Conservation (phyloP, 2,797 vertebrate species). For the Pangasius macronema region DNA sequence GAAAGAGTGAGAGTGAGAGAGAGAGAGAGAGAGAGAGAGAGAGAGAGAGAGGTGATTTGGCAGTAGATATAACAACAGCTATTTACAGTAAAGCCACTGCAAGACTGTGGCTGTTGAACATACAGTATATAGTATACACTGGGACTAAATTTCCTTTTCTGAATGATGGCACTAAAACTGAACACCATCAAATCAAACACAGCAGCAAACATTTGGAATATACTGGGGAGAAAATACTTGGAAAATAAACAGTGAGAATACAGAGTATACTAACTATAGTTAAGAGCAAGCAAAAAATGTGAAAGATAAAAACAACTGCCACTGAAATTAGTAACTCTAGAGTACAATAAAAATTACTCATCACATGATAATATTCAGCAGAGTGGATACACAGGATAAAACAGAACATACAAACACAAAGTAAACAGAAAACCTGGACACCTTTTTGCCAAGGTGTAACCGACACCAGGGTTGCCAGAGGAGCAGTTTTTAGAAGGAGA, state of each 20-base stretch:
- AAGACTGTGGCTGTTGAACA: neutral
- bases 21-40: too few species aligned
- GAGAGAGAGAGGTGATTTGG: neutral
- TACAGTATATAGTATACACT: neutral
- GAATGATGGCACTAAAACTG: neutral
- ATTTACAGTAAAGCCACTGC: neutral
- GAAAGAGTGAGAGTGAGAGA: neutral
- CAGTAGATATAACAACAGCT: neutral
- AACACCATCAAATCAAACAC: neutral
- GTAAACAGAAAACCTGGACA: neutral
- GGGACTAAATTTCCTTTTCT: neutral
- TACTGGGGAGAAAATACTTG: neutral
- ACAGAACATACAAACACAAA: neutral
- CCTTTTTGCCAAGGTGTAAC: neutral
- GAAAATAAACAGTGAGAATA: neutral
- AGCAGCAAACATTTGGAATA: neutral
- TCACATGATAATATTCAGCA: neutral
- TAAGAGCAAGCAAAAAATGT: neutral
- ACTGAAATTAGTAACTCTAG: neutral
- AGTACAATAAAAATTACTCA: neutral
- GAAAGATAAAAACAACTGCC: neutral
- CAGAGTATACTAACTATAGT: neutral
- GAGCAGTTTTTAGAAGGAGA: neutral
- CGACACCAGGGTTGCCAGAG: neutral
- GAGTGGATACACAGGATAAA: neutral